These are phyloP conservation scores for Turnix velox DNA, from an alignment of 2,113 vertebrate species.

Conservation along the genomic window DNA sequence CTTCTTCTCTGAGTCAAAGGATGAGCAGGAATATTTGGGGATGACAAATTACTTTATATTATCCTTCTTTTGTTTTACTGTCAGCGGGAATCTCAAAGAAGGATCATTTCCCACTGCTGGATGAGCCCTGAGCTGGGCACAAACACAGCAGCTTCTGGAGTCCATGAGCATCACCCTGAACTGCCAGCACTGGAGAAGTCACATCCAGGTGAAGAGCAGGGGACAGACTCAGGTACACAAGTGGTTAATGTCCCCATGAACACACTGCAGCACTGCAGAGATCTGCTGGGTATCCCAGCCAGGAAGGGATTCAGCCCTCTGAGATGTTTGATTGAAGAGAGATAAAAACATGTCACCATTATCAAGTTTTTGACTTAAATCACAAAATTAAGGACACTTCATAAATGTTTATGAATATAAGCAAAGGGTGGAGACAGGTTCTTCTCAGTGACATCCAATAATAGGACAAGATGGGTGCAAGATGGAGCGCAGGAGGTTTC, in stretches of 20 bases:
- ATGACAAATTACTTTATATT: neutral
- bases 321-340: neutral
- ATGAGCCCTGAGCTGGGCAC: accelerated
- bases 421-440: too few relatives aligned
- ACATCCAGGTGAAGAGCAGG: accelerated
- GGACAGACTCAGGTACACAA: accelerated
- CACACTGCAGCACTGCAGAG: neutral
- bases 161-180: accelerated
- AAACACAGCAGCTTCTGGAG: accelerated
- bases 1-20: accelerated
- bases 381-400: too few relatives aligned
- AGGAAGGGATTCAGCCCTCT: accelerated
- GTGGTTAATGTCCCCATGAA: accelerated
- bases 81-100: neutral
- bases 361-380: too few relatives aligned
- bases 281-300: neutral
- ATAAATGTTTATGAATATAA: too few relatives aligned
- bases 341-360: too few relatives aligned
- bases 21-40: accelerated
- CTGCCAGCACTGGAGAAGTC: accelerated
- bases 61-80: neutral
- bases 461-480: too few relatives aligned
- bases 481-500: too few relatives aligned
- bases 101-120: neutral
- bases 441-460: too few relatives aligned